phyloP scores from a whole-genome alignment of 2,888 invertebrate genomes.

The Scaptodrosophila latifasciaeformis region DNA sequence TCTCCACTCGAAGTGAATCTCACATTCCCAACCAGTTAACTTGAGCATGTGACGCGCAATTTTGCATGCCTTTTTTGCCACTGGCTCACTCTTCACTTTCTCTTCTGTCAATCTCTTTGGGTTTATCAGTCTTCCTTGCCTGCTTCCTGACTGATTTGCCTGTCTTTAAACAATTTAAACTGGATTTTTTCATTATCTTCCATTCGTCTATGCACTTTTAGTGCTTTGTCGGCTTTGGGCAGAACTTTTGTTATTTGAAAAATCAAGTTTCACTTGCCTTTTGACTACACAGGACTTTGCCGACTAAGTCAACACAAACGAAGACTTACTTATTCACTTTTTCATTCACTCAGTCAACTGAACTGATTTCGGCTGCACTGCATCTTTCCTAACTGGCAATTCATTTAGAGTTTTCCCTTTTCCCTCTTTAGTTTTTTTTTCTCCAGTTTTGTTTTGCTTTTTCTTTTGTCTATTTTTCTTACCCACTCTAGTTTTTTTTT shows the following conservation, averaged over 20 bases:
- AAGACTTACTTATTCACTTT: too few species aligned
- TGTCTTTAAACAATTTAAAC: conserved; percentile 55
- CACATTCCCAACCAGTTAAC: conserved; percentile 25
- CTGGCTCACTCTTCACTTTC: too few species aligned
- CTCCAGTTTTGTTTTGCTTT: conserved; percentile 6
- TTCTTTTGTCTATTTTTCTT: conserved; percentile 5
- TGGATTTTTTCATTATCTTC: conserved; percentile 42
- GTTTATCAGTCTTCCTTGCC: neutral
- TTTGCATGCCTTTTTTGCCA: conserved; percentile 23
- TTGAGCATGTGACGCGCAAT: conserved; percentile 29
- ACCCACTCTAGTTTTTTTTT: neutral
- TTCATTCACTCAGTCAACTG: conserved; percentile 53
- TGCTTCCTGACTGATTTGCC: conserved; percentile 45
- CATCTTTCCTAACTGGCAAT: conserved; percentile 25
- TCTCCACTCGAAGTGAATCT: conserved; percentile 3
- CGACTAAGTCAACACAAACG: conserved; percentile 13
- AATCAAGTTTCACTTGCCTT: conserved; percentile 3
- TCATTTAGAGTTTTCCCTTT: neutral
- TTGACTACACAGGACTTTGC: conserved; percentile 27
- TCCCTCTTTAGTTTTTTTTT: too few species aligned
- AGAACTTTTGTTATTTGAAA: conserved; percentile 22
- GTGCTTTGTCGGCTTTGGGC: too few species aligned
- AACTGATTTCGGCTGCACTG: conserved; percentile 40
- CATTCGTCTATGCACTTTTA: conserved; percentile 1
- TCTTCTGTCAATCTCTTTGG: neutral